Evolutionary conservation across 2,888 invertebrate species (phyloP).

Genomic region (Spisula subtruncata): DNA sequence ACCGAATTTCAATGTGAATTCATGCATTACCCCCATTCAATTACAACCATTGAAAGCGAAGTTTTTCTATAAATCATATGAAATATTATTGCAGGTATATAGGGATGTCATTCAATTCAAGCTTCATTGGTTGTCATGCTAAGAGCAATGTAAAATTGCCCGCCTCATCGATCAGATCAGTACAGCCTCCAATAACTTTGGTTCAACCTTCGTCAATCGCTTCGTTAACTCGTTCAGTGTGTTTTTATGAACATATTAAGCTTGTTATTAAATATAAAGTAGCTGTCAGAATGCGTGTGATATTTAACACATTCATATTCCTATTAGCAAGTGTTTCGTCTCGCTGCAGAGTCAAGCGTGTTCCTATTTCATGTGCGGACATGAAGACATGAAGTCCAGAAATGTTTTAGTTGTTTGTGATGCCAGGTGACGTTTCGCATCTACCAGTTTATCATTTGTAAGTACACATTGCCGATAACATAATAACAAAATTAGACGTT

Average conservation of each 20-base stretch:
- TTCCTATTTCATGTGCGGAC: too few relatives aligned
- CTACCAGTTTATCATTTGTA: too few relatives aligned
- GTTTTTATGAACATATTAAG: background rate
- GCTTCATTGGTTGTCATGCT: constrained; percentile 66
- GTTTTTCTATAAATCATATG: constrained; percentile 73
- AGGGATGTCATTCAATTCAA: constrained; percentile 55
- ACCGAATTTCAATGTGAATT: constrained; percentile 59
- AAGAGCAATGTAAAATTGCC: constrained; percentile 62
- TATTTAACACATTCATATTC: too few relatives aligned
- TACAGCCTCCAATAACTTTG: constrained; percentile 64
- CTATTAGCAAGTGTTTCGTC: too few relatives aligned
- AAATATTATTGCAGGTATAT: constrained; percentile 69
- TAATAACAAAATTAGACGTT: too few relatives aligned
- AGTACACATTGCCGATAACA: too few relatives aligned
- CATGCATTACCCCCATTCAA: constrained; percentile 67
- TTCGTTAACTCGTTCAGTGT: constrained; percentile 6
- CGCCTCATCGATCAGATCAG: constrained; percentile 75
- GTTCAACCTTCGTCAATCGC: constrained; percentile 20
- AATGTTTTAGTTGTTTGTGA: too few relatives aligned
- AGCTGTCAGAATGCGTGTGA: background rate
- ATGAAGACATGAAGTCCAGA: too few relatives aligned
- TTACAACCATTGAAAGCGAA: constrained; percentile 63
- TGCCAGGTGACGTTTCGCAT: too few relatives aligned
- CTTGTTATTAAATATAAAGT: constrained; percentile 14
- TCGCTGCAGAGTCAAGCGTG: too few relatives aligned